These are phyloP conservation scores for Ataeniobius toweri DNA, from an alignment of 2,797 vertebrate species.

Conservation along the genomic window DNA sequence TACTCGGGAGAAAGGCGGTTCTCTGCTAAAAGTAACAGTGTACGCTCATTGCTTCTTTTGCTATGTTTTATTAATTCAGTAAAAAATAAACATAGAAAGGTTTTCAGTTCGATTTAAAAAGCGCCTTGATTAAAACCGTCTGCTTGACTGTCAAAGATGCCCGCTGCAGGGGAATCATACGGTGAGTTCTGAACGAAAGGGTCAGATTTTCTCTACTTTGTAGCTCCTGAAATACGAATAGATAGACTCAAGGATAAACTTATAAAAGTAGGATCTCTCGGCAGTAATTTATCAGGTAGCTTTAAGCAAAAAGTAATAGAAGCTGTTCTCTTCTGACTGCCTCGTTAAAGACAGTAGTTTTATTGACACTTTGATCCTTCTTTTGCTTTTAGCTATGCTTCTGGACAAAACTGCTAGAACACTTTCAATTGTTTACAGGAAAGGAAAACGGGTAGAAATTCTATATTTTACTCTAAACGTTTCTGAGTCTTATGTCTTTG, in stretches of 20 bases:
- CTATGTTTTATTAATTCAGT: neutral
- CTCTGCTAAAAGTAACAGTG: neutral
- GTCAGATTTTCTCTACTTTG: neutral
- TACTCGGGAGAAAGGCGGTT: neutral
- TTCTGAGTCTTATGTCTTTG: neutral
- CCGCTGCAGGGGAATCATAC: slow-evolving; percentile 48
- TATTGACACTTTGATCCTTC: neutral
- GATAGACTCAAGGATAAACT: neutral
- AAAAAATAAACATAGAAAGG: neutral
- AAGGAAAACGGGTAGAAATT: neutral
- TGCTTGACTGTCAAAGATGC: slow-evolving; percentile 51
- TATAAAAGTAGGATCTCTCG: neutral
- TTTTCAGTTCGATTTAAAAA: neutral
- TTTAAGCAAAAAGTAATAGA: neutral
- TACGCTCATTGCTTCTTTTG: neutral
- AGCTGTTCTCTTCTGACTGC: neutral
- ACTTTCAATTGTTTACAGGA: neutral
- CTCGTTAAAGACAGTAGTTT: too few species aligned
- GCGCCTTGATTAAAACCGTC: neutral
- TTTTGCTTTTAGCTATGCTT: neutral
- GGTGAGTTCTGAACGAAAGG: slow-evolving; percentile 54
- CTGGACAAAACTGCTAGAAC: neutral
- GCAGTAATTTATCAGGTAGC: neutral
- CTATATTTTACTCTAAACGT: neutral
- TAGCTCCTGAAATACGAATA: neutral